Evolutionary conservation across 1,140 invertebrate species (phyloP).

Genomic region (Monochamus saltuarius): DNA sequence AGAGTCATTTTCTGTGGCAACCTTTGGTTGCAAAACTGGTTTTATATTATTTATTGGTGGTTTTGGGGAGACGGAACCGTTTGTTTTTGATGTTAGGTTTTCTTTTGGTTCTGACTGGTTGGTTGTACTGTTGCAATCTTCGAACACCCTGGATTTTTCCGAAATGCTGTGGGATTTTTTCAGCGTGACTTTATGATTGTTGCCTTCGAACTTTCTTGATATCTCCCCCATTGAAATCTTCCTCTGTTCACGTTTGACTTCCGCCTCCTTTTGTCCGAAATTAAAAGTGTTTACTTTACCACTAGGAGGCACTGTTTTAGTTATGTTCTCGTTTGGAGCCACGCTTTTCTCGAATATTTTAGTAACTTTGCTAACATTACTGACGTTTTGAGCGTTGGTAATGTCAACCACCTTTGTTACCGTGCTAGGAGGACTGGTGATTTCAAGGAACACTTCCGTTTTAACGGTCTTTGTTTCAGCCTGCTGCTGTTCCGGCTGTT

Average conservation of each 20-base stretch:
- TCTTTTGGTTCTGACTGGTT: not conserved
- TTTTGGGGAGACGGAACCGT: constrained; percentile 23
- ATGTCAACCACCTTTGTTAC: constrained; percentile 16
- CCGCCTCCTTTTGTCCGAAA: not conserved
- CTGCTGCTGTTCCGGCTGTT: constrained; percentile 6
- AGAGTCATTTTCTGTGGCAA: too few relatives aligned
- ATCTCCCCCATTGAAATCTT: constrained; percentile 23
- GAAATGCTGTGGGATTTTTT: constrained; percentile 27
- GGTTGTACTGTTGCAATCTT: constrained; percentile 26
- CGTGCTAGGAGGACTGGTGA: constrained; percentile 21
- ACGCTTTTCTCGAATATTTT: constrained; percentile 26
- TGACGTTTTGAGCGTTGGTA: constrained; percentile 10
- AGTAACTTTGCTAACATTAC: constrained; percentile 19
- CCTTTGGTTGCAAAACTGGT: not conserved
- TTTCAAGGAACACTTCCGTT: constrained; percentile 44
- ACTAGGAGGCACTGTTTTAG: not conserved
- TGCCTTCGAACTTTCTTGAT: constrained; percentile 24
- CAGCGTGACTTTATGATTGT: not conserved
- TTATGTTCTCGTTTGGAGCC: not conserved
- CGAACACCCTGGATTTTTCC: constrained; percentile 35
- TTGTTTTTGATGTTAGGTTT: constrained; percentile 15
- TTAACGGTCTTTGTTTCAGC: constrained; percentile 32
- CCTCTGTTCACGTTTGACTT: constrained; percentile 1
- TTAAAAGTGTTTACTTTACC: not conserved
- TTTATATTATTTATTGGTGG: constrained; percentile 11